Evolutionary conservation across 1,140 invertebrate species (phyloP).

Genomic region (Hypsibius dujardini): DNA sequence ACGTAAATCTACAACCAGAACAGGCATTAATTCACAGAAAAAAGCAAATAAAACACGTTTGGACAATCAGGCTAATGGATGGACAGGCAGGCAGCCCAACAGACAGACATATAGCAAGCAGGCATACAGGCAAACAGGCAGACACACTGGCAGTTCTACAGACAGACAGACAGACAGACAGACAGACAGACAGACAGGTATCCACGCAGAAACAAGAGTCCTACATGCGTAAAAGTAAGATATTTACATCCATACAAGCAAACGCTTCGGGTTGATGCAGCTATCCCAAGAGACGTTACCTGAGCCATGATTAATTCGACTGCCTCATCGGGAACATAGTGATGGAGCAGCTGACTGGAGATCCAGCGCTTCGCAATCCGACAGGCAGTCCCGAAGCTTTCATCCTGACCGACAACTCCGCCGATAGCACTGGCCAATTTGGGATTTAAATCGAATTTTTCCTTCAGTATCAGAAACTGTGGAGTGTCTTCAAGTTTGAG

Average conservation of each 20-base stretch:
- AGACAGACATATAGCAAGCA: too few species aligned
- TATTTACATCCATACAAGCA: too few species aligned
- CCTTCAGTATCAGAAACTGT: constrained; percentile 50
- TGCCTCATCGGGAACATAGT: constrained; percentile 46
- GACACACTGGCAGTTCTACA: too few species aligned
- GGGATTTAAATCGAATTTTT: constrained; percentile 50
- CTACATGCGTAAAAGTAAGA: constrained; percentile 40
- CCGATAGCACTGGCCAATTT: constrained; percentile 58
- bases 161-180: too few species aligned
- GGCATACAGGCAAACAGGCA: too few species aligned
- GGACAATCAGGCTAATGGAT: too few species aligned
- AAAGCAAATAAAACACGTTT: too few species aligned
- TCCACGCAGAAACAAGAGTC: background rate
- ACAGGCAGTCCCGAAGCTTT: constrained; percentile 51
- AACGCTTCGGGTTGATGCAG: too few species aligned
- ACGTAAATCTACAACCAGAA: too few species aligned
- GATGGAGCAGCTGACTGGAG: constrained; percentile 52
- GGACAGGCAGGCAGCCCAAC: too few species aligned
- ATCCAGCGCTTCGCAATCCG: constrained; percentile 73
- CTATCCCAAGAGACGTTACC: constrained; percentile 28
- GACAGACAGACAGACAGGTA: too few species aligned
- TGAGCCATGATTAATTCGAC: constrained; percentile 61
- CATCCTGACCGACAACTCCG: constrained; percentile 53
- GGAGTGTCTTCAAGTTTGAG: constrained; percentile 52
- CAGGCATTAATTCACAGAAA: too few species aligned